Percentiles rank a stretch among this genome's conserved stretches.
phyloP scores from a whole-genome alignment of 1,140 invertebrate genomes.

The Chrysopa pallens region DNA sequence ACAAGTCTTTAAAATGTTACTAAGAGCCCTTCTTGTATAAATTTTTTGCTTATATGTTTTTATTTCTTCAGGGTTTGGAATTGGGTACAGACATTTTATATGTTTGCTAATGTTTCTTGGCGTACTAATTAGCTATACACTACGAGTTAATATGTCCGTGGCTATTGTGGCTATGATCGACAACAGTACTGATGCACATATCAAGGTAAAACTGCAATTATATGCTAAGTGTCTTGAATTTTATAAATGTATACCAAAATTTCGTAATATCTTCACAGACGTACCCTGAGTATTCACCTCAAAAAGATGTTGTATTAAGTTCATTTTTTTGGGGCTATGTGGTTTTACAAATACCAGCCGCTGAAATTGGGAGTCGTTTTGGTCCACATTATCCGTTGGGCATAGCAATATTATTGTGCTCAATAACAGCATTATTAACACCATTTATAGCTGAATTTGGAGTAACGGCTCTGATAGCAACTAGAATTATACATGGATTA shows the following conservation, averaged over 20 bases:
- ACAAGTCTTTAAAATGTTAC: too few species aligned
- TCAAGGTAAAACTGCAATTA: not conserved
- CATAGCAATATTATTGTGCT: slow-evolving; percentile 27
- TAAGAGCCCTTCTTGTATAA: too few species aligned
- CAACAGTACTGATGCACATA: too few species aligned
- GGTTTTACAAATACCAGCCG: slow-evolving; percentile 39
- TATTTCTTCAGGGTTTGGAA: too few species aligned
- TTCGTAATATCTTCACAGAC: slow-evolving; percentile 5
- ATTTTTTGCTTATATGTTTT: too few species aligned
- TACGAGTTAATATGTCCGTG: slow-evolving; percentile 38
- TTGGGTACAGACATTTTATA: too few species aligned
- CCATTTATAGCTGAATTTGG: slow-evolving; percentile 25
- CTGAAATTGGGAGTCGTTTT: slow-evolving; percentile 39
- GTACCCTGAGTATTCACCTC: slow-evolving; percentile 27
- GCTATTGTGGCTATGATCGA: slow-evolving; percentile 42
- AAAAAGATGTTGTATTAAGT: slow-evolving; percentile 33
- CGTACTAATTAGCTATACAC: slow-evolving; percentile 28
- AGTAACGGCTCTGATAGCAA: slow-evolving; percentile 37
- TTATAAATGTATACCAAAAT: not conserved
- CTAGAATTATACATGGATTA: slow-evolving; percentile 56
- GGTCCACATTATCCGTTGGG: slow-evolving; percentile 42
- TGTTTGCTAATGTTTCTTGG: slow-evolving; percentile 24
- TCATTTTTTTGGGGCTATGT: slow-evolving; percentile 47
- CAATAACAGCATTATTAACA: slow-evolving; percentile 27
- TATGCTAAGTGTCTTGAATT: too few species aligned